phyloP scores from a whole-genome alignment of 2,113 vertebrate species.

The Carlito syrichta region DNA sequence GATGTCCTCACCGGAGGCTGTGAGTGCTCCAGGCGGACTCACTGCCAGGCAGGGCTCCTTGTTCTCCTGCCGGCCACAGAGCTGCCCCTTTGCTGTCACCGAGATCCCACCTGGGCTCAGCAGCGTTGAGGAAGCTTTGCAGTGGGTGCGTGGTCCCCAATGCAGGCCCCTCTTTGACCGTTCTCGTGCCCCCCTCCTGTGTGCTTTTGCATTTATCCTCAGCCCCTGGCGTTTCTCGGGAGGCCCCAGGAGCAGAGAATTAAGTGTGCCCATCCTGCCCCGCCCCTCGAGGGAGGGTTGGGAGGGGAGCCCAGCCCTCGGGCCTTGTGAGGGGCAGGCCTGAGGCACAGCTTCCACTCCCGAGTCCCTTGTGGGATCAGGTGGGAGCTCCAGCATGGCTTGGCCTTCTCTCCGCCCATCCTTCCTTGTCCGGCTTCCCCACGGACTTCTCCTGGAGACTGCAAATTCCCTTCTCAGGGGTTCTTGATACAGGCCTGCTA shows the following conservation, averaged over 20 bases:
- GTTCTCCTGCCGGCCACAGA: too few relatives aligned
- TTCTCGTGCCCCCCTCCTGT: accelerated
- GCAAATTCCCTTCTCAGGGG: neutral
- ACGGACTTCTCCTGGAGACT: neutral
- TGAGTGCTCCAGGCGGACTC: neutral
- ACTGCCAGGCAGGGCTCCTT: accelerated
- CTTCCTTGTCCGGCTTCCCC: too few relatives aligned
- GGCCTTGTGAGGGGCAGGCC: too few relatives aligned
- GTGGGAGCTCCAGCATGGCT: neutral
- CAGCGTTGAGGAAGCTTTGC: neutral
- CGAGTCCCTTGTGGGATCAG: neutral
- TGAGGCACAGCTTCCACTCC: too few relatives aligned
- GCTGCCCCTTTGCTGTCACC: neutral
- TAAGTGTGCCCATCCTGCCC: too few relatives aligned
- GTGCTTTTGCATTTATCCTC: neutral
- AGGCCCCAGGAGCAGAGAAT: neutral
- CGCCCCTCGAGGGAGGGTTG: neutral
- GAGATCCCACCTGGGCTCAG: neutral
- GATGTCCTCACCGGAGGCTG: neutral
- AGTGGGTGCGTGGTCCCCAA: neutral
- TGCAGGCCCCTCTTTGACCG: neutral
- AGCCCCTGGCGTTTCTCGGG: neutral
- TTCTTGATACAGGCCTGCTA: neutral
- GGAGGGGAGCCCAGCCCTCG: neutral
- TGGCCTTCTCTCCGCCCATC: accelerated